Evolutionary conservation across 35 echinoderm and acorn worm genomes (phyloP), one percentile per base, ranked within the genome.

Genomic region (Apostichopus parvimensis): DNA sequence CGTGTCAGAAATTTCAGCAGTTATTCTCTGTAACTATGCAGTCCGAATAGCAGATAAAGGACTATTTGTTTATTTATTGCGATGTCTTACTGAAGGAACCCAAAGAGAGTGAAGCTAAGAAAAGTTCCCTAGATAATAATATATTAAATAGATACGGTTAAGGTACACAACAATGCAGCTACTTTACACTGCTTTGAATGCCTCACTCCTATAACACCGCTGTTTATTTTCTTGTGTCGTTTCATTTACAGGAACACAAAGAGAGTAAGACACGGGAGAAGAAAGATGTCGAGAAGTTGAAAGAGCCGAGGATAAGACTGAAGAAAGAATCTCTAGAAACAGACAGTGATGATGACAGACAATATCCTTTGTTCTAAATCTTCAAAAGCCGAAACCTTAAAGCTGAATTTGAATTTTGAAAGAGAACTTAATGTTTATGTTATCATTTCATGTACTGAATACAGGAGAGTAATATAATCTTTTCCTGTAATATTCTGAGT

Each of bases 281-380:
- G 6, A 94, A 95, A 8, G 95, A 95, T 9, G 13, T 28, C 25
- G 90, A 93, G 62, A 95, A 95, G 70, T 90, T 84, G 81, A 84
- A 84, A 15, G 54, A 84, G 24, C 81, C 81, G 8, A 56, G 81
- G 8, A 56, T 82, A 17, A 24, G 79, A 82, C 45, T 88, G 68
- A 95, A 95, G 92, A 90, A 92, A 59, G 94, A 95, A 70, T 20
- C 77, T 34, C 60, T 92, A 18, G 92, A 95, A 6, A 85, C 83
- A 75, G 92, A 93, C 9, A 95, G 73, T 68, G 94, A 95, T 11
- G 94, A 95, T 53, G 94, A 95, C 87, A 95, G 94, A 93, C 94
- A 95, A 95, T 95, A 95, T 95, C 94, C 94, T 95, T 95, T 95
- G 1, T 77, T 55, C 18, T 68, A 11, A 68, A 10, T 14, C 9